These are phyloP conservation scores for Proteles cristata DNA, from an alignment of 2,113 vertebrate genomes.

Conservation along the genomic window DNA sequence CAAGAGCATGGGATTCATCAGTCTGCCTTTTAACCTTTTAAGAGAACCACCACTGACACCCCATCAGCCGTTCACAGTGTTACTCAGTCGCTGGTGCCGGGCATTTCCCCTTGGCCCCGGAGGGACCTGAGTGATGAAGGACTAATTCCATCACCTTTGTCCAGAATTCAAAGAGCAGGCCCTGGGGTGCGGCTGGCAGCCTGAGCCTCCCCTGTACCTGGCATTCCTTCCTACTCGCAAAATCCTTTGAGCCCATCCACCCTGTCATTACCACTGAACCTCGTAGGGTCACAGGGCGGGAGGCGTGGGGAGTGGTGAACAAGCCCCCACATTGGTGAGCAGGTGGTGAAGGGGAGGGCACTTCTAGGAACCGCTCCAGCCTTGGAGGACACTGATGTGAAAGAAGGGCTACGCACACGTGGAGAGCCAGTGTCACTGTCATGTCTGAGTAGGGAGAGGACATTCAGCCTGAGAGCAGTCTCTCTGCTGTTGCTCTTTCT, in stretches of 20 bases:
- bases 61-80: background rate
- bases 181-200: background rate
- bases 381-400: rapidly evolving
- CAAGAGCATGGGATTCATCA: background rate
- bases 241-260: background rate
- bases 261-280: rapidly evolving
- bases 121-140: background rate
- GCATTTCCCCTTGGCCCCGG: background rate
- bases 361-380: background rate
- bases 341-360: background rate
- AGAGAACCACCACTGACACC: background rate
- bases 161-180: background rate
- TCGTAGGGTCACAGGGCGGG: background rate
- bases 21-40: background rate
- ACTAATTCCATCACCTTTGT: background rate
- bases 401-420: background rate
- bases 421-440: background rate
- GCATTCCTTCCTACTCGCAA: background rate
- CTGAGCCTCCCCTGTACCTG: background rate
- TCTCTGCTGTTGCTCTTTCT: background rate
- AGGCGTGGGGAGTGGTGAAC: background rate
- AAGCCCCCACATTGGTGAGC: background rate
- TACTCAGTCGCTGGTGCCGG: background rate
- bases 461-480: background rate
- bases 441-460: background rate